Conservation (phyloP, 2,797 vertebrate species). For the Gadopsis bispinosus region DNA sequence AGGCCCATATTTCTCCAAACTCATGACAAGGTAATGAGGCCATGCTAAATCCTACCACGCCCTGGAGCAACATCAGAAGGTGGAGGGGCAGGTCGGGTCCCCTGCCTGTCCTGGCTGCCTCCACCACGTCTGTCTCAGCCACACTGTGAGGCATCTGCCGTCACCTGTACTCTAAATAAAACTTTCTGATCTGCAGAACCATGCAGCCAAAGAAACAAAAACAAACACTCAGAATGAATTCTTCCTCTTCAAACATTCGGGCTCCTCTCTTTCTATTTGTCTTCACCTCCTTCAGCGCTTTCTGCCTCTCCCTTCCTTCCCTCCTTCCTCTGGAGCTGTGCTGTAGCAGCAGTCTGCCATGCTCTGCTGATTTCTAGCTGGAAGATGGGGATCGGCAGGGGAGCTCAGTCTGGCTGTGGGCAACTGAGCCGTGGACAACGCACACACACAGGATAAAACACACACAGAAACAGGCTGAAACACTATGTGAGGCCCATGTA, state of each 20-base stretch:
- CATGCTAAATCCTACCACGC: conserved; percentile 79
- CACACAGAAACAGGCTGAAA: conserved; percentile 38
- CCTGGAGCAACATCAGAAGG: conserved; percentile 77
- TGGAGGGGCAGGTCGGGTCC: conserved; percentile 65
- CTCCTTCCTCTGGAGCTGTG: conserved; percentile 60
- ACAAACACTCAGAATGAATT: conserved; percentile 1
- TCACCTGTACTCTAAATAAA: conserved; percentile 39
- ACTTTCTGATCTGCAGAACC: conserved; percentile 48
- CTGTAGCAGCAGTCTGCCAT: conserved; percentile 77
- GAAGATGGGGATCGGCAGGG: conserved; percentile 79
- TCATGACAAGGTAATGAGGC: conserved; percentile 85
- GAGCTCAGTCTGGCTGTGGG: conserved; percentile 81
- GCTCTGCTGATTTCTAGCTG: conserved; percentile 87
- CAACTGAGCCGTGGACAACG: conserved; percentile 70
- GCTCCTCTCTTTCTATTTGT: conserved; percentile 32
- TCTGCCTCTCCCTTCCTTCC: conserved; percentile 2
- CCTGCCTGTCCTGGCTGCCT: conserved; percentile 43
- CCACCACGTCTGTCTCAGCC: conserved; percentile 46
- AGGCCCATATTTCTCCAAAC: conserved; percentile 82
- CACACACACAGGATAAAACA: conserved; percentile 3
- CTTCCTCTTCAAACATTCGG: background rate
- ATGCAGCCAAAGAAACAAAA: conserved; percentile 15
- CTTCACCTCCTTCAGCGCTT: conserved; percentile 35
- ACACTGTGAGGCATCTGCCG: conserved; percentile 40
- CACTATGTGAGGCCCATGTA: conserved; percentile 30